Evolutionary conservation across 2,797 vertebrate species (phyloP), one percentile per base, ranked within the genome.

Genomic region (Sylvia borin): DNA sequence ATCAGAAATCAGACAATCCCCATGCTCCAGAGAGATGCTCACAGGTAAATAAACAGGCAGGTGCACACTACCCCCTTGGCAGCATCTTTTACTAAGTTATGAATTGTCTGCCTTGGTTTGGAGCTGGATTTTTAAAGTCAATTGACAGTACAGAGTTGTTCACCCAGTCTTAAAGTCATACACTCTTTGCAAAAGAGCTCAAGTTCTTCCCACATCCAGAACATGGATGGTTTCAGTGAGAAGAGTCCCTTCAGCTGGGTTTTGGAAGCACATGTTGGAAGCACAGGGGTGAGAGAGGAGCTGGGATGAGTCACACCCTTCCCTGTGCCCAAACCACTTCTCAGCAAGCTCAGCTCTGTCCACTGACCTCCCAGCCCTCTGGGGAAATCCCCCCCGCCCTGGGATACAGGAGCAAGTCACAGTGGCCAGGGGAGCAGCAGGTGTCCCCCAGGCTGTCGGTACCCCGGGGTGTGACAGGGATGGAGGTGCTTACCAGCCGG

Each of bases 401-500:
- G 58, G 53, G 9, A 17, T 2, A 9, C 15, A 3, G n/a, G 32
- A 9, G 45, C 47, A 24, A n/a, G 40, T 27, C 1, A 2, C 40
- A 29, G 54, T 3, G 82, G 45, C 62, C 53, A 9, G 5, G 5
- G 38, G 61, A 26, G 26, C 66, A 16, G 22, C 21, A 9, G 90
- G 84, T 53, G 67, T 48, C 83, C 70, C 71, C 74, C 18, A 14
- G 60, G 64, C 60, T 43, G 16, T 21, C 16, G 13, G 62, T 9
- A 7, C 24, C 64, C 58, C 1, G 2, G 45, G 24, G 40, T 18
- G 47, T 10, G 19, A 12, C 65, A 79, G 84, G 82, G 77, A 78
- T 0, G 16, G 24, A 47, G 43, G 36, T 71, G 83, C 96, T 96
- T 96, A 97, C 97, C 96, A 0, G 74, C 76, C 0, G 0, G 45